phyloP scores from a whole-genome alignment of 2,113 vertebrate genomes.

The Aythya baeri region DNA sequence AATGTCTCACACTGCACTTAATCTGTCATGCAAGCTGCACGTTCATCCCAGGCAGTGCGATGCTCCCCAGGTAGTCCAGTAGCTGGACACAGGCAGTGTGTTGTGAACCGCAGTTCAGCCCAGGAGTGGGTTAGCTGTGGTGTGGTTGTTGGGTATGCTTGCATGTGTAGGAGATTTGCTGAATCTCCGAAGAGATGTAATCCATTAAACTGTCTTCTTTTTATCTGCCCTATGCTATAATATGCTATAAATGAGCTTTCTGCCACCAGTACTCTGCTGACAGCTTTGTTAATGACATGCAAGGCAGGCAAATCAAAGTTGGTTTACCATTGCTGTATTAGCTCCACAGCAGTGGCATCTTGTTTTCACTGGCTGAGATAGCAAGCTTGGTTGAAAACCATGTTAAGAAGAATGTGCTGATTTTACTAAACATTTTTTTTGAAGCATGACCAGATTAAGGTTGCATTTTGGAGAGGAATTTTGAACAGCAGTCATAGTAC shows the following conservation, averaged over 20 bases:
- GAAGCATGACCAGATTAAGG: neutral
- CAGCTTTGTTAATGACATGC: neutral
- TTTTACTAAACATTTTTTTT: neutral
- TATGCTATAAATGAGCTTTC: neutral
- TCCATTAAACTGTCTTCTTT: neutral
- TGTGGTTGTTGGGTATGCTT: rapidly evolving
- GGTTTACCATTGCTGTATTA: neutral
- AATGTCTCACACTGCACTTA: neutral
- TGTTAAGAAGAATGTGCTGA: neutral
- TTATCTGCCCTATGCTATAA: neutral
- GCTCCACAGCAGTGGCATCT: neutral
- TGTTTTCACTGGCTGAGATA: neutral
- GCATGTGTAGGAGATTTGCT: neutral
- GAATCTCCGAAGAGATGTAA: neutral
- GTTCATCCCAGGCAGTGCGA: neutral
- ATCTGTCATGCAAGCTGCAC: neutral
- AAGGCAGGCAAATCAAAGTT: neutral
- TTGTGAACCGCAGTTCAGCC: neutral
- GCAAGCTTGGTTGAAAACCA: neutral
- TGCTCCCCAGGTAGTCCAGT: neutral
- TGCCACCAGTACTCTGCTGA: neutral
- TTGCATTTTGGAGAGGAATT: neutral
- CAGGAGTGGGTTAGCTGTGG: neutral
- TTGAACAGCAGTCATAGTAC: neutral
- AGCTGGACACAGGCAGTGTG: neutral